These are phyloP conservation scores for Agonopterix heracliana DNA, from an alignment of 2,888 invertebrate genomes.

Conservation along the genomic window DNA sequence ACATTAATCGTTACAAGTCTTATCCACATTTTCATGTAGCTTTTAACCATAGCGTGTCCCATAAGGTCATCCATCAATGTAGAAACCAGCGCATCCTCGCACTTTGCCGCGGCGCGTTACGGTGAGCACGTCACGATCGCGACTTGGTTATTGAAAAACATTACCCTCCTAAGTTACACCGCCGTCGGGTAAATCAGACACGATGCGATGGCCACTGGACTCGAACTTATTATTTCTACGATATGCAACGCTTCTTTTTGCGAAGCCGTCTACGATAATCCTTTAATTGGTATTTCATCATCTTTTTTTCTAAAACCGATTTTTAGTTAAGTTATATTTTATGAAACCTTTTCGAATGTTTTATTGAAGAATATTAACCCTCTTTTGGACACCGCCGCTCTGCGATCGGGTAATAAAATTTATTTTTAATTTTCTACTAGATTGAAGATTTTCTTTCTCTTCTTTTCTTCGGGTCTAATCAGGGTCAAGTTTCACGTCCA, in stretches of 20 bases:
- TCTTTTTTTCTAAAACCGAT: too few relatives aligned
- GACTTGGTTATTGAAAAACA: not conserved
- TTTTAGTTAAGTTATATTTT: not conserved
- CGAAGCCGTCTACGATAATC: constrained; percentile 45
- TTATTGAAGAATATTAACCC: too few relatives aligned
- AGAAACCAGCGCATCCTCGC: constrained; percentile 8
- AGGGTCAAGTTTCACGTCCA: too few relatives aligned
- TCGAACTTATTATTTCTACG: constrained; percentile 57
- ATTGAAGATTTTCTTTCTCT: too few relatives aligned
- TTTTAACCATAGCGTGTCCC: constrained; percentile 20
- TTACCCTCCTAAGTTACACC: not conserved
- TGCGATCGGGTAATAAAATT: too few relatives aligned
- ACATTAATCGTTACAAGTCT: not conserved
- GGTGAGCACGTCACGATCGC: not conserved
- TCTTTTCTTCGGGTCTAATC: too few relatives aligned
- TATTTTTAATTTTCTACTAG: too few relatives aligned
- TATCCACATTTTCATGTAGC: constrained; percentile 29
- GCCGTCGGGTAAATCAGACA: not conserved
- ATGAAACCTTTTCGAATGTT: too few relatives aligned
- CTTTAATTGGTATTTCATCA: constrained; percentile 26
- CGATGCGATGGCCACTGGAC: constrained; percentile 48
- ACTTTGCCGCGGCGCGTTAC: constrained; percentile 6
- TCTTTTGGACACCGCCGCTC: too few relatives aligned
- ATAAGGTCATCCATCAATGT: not conserved
- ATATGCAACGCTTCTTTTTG: constrained; percentile 64